Evolutionary conservation across 2,797 vertebrate species (phyloP).

Genomic region (Numenius phaeopus): DNA sequence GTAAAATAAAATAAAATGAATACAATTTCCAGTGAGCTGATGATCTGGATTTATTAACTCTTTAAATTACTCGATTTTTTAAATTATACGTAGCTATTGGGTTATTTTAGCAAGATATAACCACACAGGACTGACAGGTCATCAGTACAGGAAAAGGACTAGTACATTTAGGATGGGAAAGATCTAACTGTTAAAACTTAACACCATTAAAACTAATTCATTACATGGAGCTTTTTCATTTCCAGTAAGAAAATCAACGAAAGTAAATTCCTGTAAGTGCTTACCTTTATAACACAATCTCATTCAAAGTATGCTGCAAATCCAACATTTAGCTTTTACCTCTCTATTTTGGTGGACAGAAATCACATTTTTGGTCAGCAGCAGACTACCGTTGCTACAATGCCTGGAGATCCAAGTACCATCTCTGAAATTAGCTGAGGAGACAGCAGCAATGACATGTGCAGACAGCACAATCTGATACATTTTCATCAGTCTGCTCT

Average conservation of each 20-base stretch:
- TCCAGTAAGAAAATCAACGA: slow-evolving; percentile 62
- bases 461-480: slow-evolving; percentile 26
- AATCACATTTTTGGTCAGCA: slow-evolving; percentile 43
- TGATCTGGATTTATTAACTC: slow-evolving; percentile 35
- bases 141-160: neutral
- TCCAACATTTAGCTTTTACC: slow-evolving; percentile 37
- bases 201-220: slow-evolving; percentile 42
- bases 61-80: slow-evolving; percentile 5
- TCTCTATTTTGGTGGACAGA: slow-evolving; percentile 6
- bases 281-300: slow-evolving; percentile 29
- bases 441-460: slow-evolving; percentile 3
- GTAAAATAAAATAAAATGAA: slow-evolving; percentile 15
- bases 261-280: slow-evolving; percentile 53
- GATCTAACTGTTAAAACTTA: slow-evolving; percentile 2
- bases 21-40: neutral
- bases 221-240: neutral
- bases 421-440: slow-evolving; percentile 37
- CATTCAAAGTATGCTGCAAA: slow-evolving; percentile 35
- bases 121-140: neutral
- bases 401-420: slow-evolving; percentile 12
- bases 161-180: neutral
- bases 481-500: slow-evolving; percentile 39
- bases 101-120: neutral
- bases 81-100: neutral
- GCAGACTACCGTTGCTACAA: neutral